These are phyloP conservation scores for Nothoprocta pentlandii DNA, from an alignment of 2,113 vertebrate genomes.

Conservation along the genomic window DNA sequence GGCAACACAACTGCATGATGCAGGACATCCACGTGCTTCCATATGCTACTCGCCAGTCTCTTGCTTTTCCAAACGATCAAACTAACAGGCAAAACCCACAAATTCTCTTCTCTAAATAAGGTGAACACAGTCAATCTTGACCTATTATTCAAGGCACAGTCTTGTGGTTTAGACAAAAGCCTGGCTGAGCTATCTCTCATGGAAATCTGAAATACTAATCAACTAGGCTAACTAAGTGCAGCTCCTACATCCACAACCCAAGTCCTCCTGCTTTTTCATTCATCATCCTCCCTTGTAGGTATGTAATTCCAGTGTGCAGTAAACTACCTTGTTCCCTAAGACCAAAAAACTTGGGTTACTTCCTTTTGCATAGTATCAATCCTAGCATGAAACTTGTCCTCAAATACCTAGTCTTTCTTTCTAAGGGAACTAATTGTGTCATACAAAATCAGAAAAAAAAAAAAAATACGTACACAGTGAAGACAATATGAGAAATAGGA, in stretches of 20 bases:
- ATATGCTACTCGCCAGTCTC: not conserved
- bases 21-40: not conserved
- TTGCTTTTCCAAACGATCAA: not conserved
- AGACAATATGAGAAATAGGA: not conserved
- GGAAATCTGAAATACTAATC: not conserved
- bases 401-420: not conserved
- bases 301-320: not conserved
- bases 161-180: not conserved
- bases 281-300: not conserved
- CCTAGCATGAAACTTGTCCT: not conserved
- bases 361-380: not conserved
- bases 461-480: not conserved
- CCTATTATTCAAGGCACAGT: not conserved
- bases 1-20: accelerated
- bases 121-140: not conserved
- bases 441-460: not conserved
- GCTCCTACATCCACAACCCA: not conserved
- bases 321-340: not conserved
- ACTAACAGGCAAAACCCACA: accelerated
- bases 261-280: not conserved
- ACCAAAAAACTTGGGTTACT: not conserved
- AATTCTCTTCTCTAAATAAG: not conserved
- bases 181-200: not conserved
- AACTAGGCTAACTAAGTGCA: not conserved
- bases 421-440: not conserved